These are phyloP conservation scores for Phymanthus crucifer DNA, from an alignment of 92 coral and sea anemone genomes.

Conservation along the genomic window DNA sequence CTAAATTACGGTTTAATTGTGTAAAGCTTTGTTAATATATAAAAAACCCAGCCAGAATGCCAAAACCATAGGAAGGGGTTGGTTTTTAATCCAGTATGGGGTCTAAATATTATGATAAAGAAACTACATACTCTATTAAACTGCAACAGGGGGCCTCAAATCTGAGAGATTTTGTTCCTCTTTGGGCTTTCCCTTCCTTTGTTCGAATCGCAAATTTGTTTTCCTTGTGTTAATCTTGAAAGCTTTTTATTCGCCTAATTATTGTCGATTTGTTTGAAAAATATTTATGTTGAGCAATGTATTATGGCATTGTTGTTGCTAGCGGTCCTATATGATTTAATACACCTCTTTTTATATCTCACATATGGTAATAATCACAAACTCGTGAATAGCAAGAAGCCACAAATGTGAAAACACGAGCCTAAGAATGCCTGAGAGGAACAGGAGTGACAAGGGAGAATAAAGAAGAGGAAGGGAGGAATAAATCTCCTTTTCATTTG, in stretches of 20 bases:
- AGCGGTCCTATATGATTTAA: slow-evolving; percentile 9
- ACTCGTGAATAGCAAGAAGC: slow-evolving; percentile 16
- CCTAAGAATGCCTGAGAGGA: background rate
- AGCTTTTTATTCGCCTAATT: slow-evolving; percentile 29
- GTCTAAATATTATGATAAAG: background rate
- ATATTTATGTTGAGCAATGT: slow-evolving; percentile 11
- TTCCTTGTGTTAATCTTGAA: slow-evolving; percentile 15
- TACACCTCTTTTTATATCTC: background rate
- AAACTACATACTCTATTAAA: background rate
- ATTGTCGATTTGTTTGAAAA: slow-evolving; percentile 27
- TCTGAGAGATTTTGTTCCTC: background rate
- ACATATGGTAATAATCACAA: background rate
- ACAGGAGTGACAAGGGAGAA: background rate
- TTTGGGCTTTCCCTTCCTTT: background rate
- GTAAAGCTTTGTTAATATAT: background rate
- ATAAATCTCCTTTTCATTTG: slow-evolving; percentile 9
- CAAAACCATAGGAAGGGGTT: background rate
- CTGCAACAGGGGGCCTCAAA: background rate
- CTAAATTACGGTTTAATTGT: background rate
- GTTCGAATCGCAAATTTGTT: background rate
- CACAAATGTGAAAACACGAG: slow-evolving; percentile 7
- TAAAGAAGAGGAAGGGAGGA: background rate
- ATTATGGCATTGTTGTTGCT: background rate
- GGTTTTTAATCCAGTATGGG: background rate
- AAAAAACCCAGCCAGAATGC: background rate